These are phyloP conservation scores for Clivina fossor DNA, from an alignment of 2,888 invertebrate genomes.

Conservation along the genomic window DNA sequence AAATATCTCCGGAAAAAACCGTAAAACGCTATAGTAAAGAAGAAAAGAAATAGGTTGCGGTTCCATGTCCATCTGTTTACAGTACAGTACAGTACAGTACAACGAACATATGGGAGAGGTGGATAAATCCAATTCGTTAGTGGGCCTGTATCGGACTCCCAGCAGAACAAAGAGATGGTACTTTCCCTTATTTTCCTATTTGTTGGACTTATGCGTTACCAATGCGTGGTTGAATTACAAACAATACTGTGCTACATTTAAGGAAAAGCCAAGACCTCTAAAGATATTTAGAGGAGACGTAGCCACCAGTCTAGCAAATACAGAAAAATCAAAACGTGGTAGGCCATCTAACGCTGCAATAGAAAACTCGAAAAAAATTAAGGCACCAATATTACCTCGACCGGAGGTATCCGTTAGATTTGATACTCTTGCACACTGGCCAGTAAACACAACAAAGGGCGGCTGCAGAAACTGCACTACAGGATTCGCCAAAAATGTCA, in stretches of 20 bases:
- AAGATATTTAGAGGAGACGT: constrained; percentile 9
- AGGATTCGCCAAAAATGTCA: constrained; percentile 1
- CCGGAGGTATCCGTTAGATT: not conserved
- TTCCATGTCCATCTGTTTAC: constrained; percentile 27
- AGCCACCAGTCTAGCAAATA: not conserved
- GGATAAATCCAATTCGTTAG: constrained; percentile 2
- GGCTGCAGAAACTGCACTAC: not conserved
- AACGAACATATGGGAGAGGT: constrained; percentile 27
- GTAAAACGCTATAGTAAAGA: constrained; percentile 21
- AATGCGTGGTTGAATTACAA: constrained; percentile 16
- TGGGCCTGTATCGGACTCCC: constrained; percentile 6
- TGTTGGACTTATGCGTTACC: constrained; percentile 2
- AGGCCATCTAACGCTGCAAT: not conserved
- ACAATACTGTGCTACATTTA: not conserved
- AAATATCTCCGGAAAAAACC: constrained; percentile 24
- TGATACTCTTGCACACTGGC: not conserved
- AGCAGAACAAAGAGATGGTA: constrained; percentile 11
- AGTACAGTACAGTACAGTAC: constrained; percentile 36
- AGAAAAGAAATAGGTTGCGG: constrained; percentile 24
- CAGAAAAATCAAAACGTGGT: constrained; percentile 7
- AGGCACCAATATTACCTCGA: not conserved
- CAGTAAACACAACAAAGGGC: constrained; percentile 1
- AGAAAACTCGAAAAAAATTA: not conserved
- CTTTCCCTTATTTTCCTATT: constrained; percentile 11
- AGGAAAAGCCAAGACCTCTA: not conserved